These are phyloP conservation scores for Platynereis dumerilii DNA, from an alignment of 2,888 invertebrate species.

Conservation along the genomic window DNA sequence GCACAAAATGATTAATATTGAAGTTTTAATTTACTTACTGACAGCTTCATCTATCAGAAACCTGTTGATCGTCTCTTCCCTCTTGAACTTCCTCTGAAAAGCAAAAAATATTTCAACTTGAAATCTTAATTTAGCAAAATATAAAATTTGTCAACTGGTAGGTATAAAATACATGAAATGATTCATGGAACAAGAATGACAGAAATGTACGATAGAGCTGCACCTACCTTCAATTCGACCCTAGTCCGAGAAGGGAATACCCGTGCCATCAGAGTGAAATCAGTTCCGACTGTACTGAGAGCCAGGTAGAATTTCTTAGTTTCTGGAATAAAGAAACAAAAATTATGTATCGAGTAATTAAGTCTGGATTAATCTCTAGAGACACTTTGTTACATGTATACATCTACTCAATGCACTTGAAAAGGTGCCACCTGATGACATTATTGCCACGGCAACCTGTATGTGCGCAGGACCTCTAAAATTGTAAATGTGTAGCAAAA, in stretches of 20 bases:
- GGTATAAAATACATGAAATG: no score
- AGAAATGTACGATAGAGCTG: no score
- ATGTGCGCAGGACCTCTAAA: no score
- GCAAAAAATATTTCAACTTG: constrained; percentile 9
- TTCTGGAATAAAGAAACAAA: constrained; percentile 26
- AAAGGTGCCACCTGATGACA: no score
- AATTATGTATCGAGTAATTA: no score
- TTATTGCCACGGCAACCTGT: no score
- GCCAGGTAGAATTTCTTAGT: constrained; percentile 78
- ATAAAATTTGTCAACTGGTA: no score
- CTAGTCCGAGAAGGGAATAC: constrained; percentile 79
- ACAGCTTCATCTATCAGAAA: constrained; percentile 65
- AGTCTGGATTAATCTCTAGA: no score
- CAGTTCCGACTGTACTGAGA: constrained; percentile 86
- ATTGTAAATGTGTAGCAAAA: no score
- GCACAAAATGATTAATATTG: not conserved
- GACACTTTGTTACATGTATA: not conserved
- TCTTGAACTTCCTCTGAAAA: constrained; percentile 80
- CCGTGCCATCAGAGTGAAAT: constrained; percentile 87
- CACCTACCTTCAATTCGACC: constrained; percentile 76
- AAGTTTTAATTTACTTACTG: constrained; percentile 46
- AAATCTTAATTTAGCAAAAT: not conserved
- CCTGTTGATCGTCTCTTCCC: constrained; percentile 74
- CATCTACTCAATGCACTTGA: not conserved
- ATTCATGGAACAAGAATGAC: not conserved